Evolutionary conservation across 2,113 vertebrate species (phyloP), one percentile per base, ranked within the genome.

Genomic region (Merops nubicus): DNA sequence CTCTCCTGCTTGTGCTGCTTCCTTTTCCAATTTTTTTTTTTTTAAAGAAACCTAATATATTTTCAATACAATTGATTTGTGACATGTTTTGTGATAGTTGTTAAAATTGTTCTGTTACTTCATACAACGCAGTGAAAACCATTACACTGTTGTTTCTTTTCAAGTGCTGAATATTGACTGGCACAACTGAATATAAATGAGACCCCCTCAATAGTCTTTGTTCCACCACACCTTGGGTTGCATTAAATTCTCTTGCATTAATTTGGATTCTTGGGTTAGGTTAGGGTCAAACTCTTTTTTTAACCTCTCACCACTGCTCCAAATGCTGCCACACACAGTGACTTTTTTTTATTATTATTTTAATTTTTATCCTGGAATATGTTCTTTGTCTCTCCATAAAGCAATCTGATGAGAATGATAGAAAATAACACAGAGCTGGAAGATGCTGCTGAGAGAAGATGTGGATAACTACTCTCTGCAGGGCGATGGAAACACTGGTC

Each of bases 1-100:
- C 96, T 98, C 68, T 89, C 92, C 88, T 93, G 87, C 88, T 91
- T 96, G 73, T 89, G 92, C 96, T 90, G 83, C 87, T 96, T 94
- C 40, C 72, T 74, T 95, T 97, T 87, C 93, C 22, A 69, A 95
- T 93, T 65, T 96, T 97, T 96, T 77, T 77, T 42, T 89, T 95
- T 94, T 96, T 93, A 86, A 97, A 89, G 95, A 96, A 97, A 97
- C 96, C 95, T 96, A 97, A 98, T 97, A 97, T 83, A 59, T 97
- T 98, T 98, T 97, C 97, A 96, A 98, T 97, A 97, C 96, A 95
- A 98, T 98, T 96, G 97, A 98, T 98, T 96, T 97, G 94, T 95
- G 95, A 96, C 67, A 28, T 93, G 53, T 92, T 97, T 94, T 89
- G 93, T 48, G 87, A 76, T 90, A 94, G 92, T 93, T 95, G 93